A percentile compares a stretch with the other conserved stretches of the same genome.
Evolutionary conservation across 2,797 vertebrate genomes (phyloP).

Genomic region (Heterohyrax brucei): DNA sequence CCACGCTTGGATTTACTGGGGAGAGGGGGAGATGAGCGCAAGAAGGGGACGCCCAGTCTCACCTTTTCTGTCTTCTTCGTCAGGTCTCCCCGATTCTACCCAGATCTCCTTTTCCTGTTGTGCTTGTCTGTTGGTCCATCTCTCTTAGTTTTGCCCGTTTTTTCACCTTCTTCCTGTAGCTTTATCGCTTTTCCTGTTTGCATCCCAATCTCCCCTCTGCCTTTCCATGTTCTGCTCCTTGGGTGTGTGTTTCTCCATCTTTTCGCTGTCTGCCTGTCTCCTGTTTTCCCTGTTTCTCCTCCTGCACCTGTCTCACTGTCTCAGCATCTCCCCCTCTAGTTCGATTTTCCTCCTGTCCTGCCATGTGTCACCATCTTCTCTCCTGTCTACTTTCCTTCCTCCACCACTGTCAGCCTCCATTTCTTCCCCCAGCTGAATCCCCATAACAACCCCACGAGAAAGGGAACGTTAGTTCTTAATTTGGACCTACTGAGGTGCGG

Average conservation of each 20-base stretch:
- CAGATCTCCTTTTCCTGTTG: neutral
- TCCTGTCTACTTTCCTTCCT: neutral
- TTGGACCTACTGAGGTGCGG: slow-evolving; percentile 64
- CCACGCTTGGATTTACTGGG: slow-evolving; percentile 69
- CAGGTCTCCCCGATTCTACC: slow-evolving; percentile 53
- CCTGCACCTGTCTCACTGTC: slow-evolving; percentile 51
- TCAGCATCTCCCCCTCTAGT: slow-evolving; percentile 11
- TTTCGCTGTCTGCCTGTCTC: neutral
- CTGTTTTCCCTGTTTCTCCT: neutral
- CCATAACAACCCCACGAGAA: neutral
- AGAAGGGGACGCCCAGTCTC: slow-evolving; percentile 67
- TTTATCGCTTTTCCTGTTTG: slow-evolving; percentile 24
- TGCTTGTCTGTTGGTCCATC: slow-evolving; percentile 18
- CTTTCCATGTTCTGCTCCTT: neutral
- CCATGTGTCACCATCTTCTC: slow-evolving; percentile 59
- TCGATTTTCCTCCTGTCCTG: neutral
- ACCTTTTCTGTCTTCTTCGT: slow-evolving; percentile 54
- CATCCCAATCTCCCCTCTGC: neutral
- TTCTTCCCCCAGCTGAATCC: neutral
- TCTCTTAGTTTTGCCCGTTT: slow-evolving; percentile 21
- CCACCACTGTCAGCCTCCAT: slow-evolving; percentile 60
- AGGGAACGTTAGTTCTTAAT: slow-evolving; percentile 68
- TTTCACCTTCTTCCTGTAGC: slow-evolving; percentile 12
- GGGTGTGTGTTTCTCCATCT: neutral
- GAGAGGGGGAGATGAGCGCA: slow-evolving; percentile 46